Conservation (phyloP, 2,797 vertebrate species). For the Pangasius djambal region DNA sequence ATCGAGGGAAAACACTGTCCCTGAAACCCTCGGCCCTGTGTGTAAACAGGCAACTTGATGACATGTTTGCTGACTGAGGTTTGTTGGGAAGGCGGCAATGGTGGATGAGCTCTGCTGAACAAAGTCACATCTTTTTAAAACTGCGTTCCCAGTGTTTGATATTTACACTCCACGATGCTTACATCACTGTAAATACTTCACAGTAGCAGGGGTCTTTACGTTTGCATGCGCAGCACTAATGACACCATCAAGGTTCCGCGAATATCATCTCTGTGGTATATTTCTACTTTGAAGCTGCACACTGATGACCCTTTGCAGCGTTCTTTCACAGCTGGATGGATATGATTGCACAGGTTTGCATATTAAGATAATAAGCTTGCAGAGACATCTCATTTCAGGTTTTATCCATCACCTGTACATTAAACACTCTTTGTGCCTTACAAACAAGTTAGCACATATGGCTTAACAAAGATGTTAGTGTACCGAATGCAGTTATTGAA, state of each 20-base stretch:
- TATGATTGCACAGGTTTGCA: constrained; percentile 25
- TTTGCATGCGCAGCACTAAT: constrained; percentile 18
- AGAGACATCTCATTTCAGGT: constrained; percentile 40
- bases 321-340: constrained; percentile 42
- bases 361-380: constrained; percentile 46
- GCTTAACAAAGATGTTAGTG: constrained; percentile 45
- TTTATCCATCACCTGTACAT: constrained; percentile 33
- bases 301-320: background rate
- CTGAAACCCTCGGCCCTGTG: constrained; percentile 9
- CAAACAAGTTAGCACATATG: constrained; percentile 42
- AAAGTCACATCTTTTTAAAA: constrained; percentile 42
- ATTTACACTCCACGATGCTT: constrained; percentile 1
- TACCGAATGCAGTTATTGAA: constrained; percentile 49
- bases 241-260: constrained; percentile 20
- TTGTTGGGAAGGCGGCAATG: constrained; percentile 3
- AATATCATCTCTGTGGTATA: constrained; percentile 24
- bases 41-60: constrained; percentile 31
- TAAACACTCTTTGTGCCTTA: constrained; percentile 36
- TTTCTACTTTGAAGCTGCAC: background rate
- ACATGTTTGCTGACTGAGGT: constrained; percentile 25
- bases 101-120: constrained; percentile 17
- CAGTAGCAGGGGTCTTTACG: constrained; percentile 3
- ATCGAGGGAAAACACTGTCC: constrained; percentile 21
- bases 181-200: background rate
- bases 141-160: constrained; percentile 37